Conservation (phyloP, 1,140 invertebrate genomes). For the Psix sp. region DNA sequence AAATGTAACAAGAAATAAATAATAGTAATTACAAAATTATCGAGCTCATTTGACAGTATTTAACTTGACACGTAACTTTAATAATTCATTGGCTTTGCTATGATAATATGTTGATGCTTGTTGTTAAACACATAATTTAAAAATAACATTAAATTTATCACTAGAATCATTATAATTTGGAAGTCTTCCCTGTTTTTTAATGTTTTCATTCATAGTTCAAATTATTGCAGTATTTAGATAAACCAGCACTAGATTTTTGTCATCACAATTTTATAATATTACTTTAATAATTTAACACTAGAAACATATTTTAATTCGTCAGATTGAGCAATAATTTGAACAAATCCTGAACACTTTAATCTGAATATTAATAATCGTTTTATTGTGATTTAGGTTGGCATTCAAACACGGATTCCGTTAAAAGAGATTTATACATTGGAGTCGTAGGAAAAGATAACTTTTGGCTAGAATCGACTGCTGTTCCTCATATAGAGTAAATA, state of each 20-base stretch:
- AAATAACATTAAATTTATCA: not conserved
- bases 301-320: not conserved
- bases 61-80: conserved; percentile 3
- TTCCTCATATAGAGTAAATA: conserved; percentile 70
- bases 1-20: too few species aligned
- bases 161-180: conserved; percentile 16
- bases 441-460: conserved; percentile 71
- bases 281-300: not conserved
- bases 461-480: conserved; percentile 72
- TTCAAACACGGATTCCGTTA: conserved; percentile 69
- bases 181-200: conserved; percentile 23
- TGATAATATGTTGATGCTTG: conserved; percentile 11
- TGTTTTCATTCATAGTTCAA: conserved; percentile 1
- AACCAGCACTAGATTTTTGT: too few species aligned
- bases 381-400: conserved; percentile 67
- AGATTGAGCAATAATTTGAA: conserved; percentile 1
- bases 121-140: conserved; percentile 6
- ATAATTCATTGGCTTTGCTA: conserved; percentile 17
- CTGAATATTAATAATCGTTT: not conserved
- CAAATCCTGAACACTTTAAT: not conserved
- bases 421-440: conserved; percentile 72
- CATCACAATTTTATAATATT: not conserved
- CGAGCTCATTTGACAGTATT: conserved; percentile 13
- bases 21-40: too few species aligned
- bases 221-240: conserved; percentile 21